A percentile compares a stretch with the other conserved stretches of the same genome.
These are phyloP conservation scores for Saguinus midas DNA, from an alignment of 2,113 vertebrate species.

Conservation along the genomic window DNA sequence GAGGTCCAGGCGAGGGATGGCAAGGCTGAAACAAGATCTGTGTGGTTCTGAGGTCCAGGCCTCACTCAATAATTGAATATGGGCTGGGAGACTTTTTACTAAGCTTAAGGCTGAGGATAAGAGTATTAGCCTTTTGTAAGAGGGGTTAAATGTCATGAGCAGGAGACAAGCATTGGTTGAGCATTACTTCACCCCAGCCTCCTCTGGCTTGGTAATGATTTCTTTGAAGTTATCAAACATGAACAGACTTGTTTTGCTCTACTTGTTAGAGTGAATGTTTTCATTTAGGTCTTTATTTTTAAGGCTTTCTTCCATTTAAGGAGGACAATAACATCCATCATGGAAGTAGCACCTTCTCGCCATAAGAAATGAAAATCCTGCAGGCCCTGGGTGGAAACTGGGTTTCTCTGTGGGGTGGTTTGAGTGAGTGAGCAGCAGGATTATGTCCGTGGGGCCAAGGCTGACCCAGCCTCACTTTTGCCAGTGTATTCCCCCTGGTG, in stretches of 20 bases:
- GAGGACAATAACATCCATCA: background rate
- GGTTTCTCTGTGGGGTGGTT: accelerated
- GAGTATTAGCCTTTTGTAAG: background rate
- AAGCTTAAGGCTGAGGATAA: background rate
- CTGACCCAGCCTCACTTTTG: background rate
- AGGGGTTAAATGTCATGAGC: conserved; percentile 33
- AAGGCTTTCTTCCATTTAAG: background rate
- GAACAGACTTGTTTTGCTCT: background rate
- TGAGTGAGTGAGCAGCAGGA: background rate
- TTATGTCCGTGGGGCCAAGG: background rate
- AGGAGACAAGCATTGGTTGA: background rate
- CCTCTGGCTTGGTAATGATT: background rate
- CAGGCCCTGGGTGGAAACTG: accelerated
- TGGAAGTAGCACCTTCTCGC: too few relatives aligned
- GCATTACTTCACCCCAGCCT: background rate
- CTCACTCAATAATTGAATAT: background rate
- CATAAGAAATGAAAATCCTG: background rate
- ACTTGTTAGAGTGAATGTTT: background rate
- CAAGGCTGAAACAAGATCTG: background rate
- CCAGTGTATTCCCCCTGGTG: background rate
- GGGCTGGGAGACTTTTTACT: background rate
- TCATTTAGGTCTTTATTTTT: background rate
- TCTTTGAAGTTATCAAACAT: conserved; percentile 31
- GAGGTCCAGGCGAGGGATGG: background rate
- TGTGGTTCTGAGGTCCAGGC: background rate